Base-by-base conservation (phyloP, 2,797 vertebrate species). In the Sardinella longiceps region DNA sequence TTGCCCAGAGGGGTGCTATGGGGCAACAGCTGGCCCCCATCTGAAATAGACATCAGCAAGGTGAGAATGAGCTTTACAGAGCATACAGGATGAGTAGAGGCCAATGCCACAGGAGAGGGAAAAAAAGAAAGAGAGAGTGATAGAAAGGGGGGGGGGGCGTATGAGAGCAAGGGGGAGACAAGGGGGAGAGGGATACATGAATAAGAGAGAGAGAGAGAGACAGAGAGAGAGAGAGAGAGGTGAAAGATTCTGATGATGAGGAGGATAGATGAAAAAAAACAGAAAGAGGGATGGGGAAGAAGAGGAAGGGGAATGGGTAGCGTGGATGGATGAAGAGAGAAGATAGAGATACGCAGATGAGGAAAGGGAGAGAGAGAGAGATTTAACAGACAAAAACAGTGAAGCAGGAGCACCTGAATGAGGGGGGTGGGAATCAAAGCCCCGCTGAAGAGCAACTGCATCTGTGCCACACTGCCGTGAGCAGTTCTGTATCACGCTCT, bases 31-130 rank as follows among this genome's bases (percentile, higher is more conserved):
- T 83, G 81, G 80, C 85, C 56, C 80, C 74, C 66, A 33, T 56
- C 46, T 66, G 80, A 25, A 82, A 80, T 81, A 81, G 81, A 83
- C 70, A 87, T 85, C 77, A 84, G 84, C 84, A 84, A 87, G 82
- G 83, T 83, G 83, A 85, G 81, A 39, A 46, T 56, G 45, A 84
- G 84, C 81, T 77, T 77, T 15, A 77, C 70, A 81, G 81, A 83
- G 86, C 30, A 48, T 48, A 82, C 80, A 84, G 82, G 81, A 83
- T 45, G 77, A 82, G 80, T 81, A 15, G 9, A 58, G 82, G 25
- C 70, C 81, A 66, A 66, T 45, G 83, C 77, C 7, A 74, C 23
- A 43, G 50, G 60, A 60, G 33, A 25, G 63, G 18, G 28, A 70
- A 11, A 0, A 30, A 33, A 5, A 63, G 58, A 2, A 4, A 53